Evolutionary conservation across 2,888 invertebrate species (phyloP).

Genomic region (Oligia strigilis): DNA sequence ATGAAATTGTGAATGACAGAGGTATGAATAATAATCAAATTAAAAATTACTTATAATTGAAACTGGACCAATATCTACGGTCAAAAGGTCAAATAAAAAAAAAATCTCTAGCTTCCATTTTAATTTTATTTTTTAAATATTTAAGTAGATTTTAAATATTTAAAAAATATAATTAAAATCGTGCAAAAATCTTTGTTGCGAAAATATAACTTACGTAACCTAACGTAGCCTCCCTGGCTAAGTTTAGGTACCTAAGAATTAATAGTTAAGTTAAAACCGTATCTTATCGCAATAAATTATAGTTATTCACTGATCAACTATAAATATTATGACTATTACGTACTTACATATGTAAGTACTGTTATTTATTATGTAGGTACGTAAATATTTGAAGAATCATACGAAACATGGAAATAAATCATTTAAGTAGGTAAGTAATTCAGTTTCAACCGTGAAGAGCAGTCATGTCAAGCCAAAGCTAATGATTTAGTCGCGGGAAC

Average conservation of each 20-base stretch:
- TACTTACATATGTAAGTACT: neutral
- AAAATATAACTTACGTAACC: slow-evolving; percentile 40
- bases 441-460: slow-evolving; percentile 17
- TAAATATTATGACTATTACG: neutral
- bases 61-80: neutral
- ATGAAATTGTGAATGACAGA: neutral
- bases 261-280: neutral
- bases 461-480: slow-evolving; percentile 5
- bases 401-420: slow-evolving; percentile 25
- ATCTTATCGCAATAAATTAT: neutral
- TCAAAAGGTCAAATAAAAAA: neutral
- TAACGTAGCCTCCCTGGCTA: neutral
- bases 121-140: neutral
- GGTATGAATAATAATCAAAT: neutral
- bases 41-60: neutral
- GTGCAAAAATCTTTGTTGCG: slow-evolving; percentile 6
- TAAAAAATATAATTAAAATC: too few species aligned
- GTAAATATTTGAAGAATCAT: slow-evolving; percentile 32
- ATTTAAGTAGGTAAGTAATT: neutral
- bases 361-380: neutral
- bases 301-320: slow-evolving; percentile 1
- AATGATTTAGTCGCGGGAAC: slow-evolving; percentile 17
- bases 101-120: neutral
- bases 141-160: too few species aligned
- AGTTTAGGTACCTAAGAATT: neutral